Percentiles rank a stretch among this genome's conserved stretches.
phyloP scores from a whole-genome alignment of 2,888 invertebrate species.

The Cantharis rufa region DNA sequence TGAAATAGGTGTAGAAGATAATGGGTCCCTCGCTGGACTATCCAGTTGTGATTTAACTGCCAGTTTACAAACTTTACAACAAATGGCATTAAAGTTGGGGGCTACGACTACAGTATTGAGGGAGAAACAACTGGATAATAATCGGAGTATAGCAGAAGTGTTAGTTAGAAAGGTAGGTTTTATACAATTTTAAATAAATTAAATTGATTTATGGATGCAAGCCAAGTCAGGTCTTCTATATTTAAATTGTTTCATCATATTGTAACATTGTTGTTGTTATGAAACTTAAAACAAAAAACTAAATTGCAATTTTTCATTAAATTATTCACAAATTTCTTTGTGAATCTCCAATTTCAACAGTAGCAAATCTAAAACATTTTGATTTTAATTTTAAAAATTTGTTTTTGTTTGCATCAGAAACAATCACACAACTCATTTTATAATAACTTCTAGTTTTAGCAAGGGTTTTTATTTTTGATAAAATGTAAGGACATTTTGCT shows the following conservation, averaged over 20 bases:
- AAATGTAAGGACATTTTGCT: too few relatives aligned
- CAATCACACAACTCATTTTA: too few relatives aligned
- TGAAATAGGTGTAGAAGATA: conserved; percentile 93
- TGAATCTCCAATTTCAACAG: not conserved
- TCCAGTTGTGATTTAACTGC: conserved; percentile 82
- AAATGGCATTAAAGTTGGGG: conserved; percentile 87
- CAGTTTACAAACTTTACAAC: conserved; percentile 80
- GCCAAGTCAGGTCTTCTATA: not conserved
- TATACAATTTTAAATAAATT: not conserved
- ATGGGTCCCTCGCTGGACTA: conserved; percentile 85
- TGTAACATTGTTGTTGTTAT: not conserved
- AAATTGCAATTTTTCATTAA: not conserved
- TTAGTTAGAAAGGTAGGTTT: conserved; percentile 76
- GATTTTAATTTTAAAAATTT: too few relatives aligned
- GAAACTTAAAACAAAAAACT: not conserved
- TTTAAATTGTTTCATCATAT: not conserved
- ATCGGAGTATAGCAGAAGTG: conserved; percentile 81
- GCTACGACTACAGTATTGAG: conserved; percentile 80
- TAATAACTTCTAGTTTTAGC: too few relatives aligned
- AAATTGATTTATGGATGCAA: conserved; percentile 4
- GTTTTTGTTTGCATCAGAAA: too few relatives aligned
- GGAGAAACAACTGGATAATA: conserved; percentile 62
- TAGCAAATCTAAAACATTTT: not conserved
- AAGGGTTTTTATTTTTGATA: too few relatives aligned
- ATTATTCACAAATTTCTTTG: not conserved